Percentiles rank a stretch among this genome's conserved stretches.
phyloP scores from a whole-genome alignment of 2,113 vertebrate species.

The Plectropomus leopardus region DNA sequence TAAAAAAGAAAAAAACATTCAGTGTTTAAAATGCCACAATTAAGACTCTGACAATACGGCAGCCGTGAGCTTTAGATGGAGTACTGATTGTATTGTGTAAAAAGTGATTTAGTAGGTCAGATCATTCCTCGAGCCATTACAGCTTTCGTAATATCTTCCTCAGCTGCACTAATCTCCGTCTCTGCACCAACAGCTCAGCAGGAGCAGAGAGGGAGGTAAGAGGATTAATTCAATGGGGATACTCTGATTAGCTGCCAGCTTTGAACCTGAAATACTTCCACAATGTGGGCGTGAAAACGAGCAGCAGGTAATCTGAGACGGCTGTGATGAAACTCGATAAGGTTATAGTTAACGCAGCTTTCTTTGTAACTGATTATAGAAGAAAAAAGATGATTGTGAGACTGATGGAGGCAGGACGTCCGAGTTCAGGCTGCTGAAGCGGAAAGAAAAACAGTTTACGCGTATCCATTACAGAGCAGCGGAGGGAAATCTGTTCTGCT shows the following conservation, averaged over 20 bases:
- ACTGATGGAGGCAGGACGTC: neutral
- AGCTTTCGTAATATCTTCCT: constrained; percentile 35
- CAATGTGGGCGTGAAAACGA: neutral
- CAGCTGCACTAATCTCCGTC: constrained; percentile 57
- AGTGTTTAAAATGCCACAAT: neutral
- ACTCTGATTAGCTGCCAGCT: constrained; percentile 47
- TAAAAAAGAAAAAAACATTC: neutral
- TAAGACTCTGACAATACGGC: neutral
- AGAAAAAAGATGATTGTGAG: neutral
- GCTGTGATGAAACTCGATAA: neutral
- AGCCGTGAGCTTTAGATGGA: neutral
- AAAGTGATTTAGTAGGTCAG: constrained; percentile 26
- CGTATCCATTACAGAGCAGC: constrained; percentile 70
- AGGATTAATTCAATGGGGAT: constrained; percentile 54
- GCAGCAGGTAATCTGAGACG: neutral
- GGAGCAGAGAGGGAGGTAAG: constrained; percentile 28
- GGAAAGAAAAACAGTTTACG: constrained; percentile 13
- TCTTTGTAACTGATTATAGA: neutral
- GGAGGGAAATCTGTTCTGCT: constrained; percentile 52
- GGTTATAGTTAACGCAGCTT: neutral
- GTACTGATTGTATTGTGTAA: neutral
- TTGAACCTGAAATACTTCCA: constrained; percentile 35
- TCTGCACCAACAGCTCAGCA: constrained; percentile 46
- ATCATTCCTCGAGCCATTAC: neutral
- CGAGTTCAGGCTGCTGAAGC: neutral